Evolutionary conservation across 53 echinoderm and acorn worm genomes (phyloP), one percentile per base, ranked within the genome.

Genomic region (Henricia sp.): DNA sequence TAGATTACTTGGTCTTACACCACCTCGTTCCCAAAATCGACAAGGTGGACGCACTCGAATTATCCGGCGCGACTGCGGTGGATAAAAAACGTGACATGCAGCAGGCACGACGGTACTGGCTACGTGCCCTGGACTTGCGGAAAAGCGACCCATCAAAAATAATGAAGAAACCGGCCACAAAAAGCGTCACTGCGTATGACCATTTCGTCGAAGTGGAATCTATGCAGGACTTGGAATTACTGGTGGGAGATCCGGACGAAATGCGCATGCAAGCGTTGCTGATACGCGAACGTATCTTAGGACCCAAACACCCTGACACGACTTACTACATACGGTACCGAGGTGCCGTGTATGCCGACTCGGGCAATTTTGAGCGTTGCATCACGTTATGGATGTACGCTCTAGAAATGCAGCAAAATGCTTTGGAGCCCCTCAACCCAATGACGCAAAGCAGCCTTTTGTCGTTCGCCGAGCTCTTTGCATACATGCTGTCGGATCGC

Each of bases 241-340:
- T 99, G 84, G 86, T 99, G 21, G 89, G 94, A 53, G 99, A 99
- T 69, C 94, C 94, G 4, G 99, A 99, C 43, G 91, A 92, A 70
- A 99, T 99, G 94, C 87, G 99, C 50, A 99, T 99, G 99, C 99
- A 99, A 83, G 99, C 99, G 33, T 72, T 99, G 66, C 80, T 99
- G 43, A 95, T 99, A 37, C 92, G 99, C 8, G 99, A 99, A 53
- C 82, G 99, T 41, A 95, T 99, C 39, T 83, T 99, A 30, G 99
- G 99, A 33, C 99, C 97, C 40, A 90, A 92, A 26, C 97, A 97
- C 72, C 97, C 99, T 37, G 99, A 99, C 77, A 99, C 99, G 3
- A 94, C 99, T 11, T 99, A 99, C 86, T 99, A 99, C 52, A 99
- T 99, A 59, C 68, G 99, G 44, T 99, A 99, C 40, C 77, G 99